These are phyloP conservation scores for rabbit (Oryctolagus cuniculus) DNA, from an alignment of 2,113 vertebrate genomes.

Conservation along the genomic window mOryCun1.1 NC_091438.1:90547501-90548000, in stretches of 20 bases:
- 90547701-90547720: slow-evolving; percentile 3
- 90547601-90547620: neutral
- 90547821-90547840: neutral
- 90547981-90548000: neutral
- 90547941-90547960: neutral
- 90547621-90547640: neutral
- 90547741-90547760: neutral
- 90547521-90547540: neutral
- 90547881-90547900: neutral
- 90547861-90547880: neutral
- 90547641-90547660: neutral
- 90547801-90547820: slow-evolving; percentile 16
- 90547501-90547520: slow-evolving; percentile 36
- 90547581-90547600: neutral
- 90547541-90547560: neutral
- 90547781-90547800: neutral
- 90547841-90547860: neutral
- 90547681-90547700: neutral
- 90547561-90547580: neutral
- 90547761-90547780: neutral
- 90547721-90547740: neutral
- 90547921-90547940: neutral
- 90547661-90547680: neutral
- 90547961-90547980: neutral
- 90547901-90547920: neutral